Base-by-base conservation (phyloP, 2,113 vertebrate genomes). In the Garra rufa region DNA sequence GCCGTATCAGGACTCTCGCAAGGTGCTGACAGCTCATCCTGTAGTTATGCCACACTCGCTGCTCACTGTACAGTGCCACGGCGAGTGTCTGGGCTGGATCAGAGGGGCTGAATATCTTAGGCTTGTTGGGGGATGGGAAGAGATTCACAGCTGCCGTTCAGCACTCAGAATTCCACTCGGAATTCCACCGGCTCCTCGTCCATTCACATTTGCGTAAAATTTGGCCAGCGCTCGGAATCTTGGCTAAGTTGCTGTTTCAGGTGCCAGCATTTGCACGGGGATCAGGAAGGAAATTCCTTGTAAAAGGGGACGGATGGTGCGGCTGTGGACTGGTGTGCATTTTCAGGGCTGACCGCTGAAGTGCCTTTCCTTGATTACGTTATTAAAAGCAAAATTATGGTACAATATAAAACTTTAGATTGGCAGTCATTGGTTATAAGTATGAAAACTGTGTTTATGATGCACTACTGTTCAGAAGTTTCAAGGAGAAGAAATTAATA, bases 201-300 rank as follows among this genome's bases (percentile, higher is more conserved):
- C 87, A 76, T 78, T 82, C 34, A 77, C 74, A 79, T 84, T 77
- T 85, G 83, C 48, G 34, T 71, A 6, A 70, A 50, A 15, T 52
- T 52, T 74, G 74, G 63, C 57, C 78, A 71, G 30, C 34, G 17
- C 43, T 85, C n/a, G 61, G 76, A 90, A 88, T 90, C 86, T 89
- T 92, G 91, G 91, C 92, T 76, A 61, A 88, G 88, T 82, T 71
- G 82, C 34, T 44, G 5, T 80, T 85, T 76, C 91, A 93, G 91
- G 92, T 94, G 92, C 90, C 88, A 89, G 88, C 65, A 76, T 91
- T 91, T 92, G 88, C 90, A 90, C 9, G 85, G 77, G 90, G 88
- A 93, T 94, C 87, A 91, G 87, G 76, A 85, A 88, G 87, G 89
- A 91, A 90, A 93, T 93, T 94, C 89, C 85, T 92, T 46, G 9